Percentiles rank a stretch among this genome's conserved stretches.
Evolutionary conservation across 37 sponge, comb jelly and placozoan species (phyloP).

Genomic region (Dysidea cf. avara): DNA sequence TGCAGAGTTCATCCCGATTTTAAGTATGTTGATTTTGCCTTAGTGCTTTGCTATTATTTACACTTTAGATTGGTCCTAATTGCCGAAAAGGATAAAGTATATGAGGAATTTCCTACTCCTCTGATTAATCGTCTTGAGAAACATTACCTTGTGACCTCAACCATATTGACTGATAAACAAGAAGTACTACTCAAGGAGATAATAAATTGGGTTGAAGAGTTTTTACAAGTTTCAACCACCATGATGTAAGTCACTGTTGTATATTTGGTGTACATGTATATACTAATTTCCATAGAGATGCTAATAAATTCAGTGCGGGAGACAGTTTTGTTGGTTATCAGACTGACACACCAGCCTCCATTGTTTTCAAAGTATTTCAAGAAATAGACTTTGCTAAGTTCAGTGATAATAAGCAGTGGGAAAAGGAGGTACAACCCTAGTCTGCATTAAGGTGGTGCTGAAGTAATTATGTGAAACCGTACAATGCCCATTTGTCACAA

Average conservation of each 20-base stretch:
- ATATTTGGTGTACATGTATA: not conserved
- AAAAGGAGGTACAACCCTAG: too few species aligned
- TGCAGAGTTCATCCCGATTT: conserved; percentile 55
- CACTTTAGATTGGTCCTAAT: conserved; percentile 60
- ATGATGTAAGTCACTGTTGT: conserved; percentile 21
- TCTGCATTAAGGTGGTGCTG: too few species aligned
- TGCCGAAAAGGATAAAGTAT: conserved; percentile 51
- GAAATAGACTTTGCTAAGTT: too few species aligned
- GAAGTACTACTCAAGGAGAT: not conserved
- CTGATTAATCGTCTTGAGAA: conserved; percentile 80
- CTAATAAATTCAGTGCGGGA: conserved; percentile 21
- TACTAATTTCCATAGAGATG: not conserved
- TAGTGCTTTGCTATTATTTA: not conserved
- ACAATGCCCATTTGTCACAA: too few species aligned
- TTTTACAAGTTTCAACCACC: conserved; percentile 10
- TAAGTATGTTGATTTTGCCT: conserved; percentile 20
- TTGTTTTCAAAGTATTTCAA: conserved; percentile 73
- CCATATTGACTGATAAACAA: conserved; percentile 19
- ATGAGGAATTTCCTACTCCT: conserved; percentile 75
- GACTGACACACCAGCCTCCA: conserved; percentile 80
- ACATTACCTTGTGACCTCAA: conserved; percentile 51
- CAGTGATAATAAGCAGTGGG: too few species aligned
- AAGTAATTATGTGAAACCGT: too few species aligned
- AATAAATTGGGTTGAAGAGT: conserved; percentile 2
- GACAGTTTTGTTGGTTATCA: conserved; percentile 93